Base-by-base conservation (phyloP, 2,797 vertebrate species). In the Myotis daubentonii region DNA sequence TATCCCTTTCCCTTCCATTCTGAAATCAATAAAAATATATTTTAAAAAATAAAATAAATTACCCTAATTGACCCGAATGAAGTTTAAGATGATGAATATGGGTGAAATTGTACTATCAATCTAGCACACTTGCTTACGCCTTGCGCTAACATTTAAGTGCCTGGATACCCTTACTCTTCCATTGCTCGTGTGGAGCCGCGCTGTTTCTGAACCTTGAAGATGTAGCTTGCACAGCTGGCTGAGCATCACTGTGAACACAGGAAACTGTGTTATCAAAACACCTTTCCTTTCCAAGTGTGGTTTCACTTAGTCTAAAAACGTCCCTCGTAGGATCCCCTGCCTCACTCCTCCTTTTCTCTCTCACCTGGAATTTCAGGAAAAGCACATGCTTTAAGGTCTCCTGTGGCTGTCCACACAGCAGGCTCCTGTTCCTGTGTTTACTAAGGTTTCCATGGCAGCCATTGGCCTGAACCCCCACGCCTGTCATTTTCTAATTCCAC, bases 181-280 rank as follows among this genome's bases (percentile, higher is more conserved):
- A 47, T 47, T 53, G 25, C 8, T 89, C 38, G 36, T 12, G 49
- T 78, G 66, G 41, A 83, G 60, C 23, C 92, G 60, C n/a, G 65
- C n/a, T 65, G 19, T 15, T 93, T 86, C 79, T 79, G 20, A 87
- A 87, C 17, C 71, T 93, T 68, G 78, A 93, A 94, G 53, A 84
- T 47, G 8, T 4, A 62, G 28, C 10, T 86, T 76, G 1, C 13
- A 72, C 36, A 93, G 28, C 28, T 80, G 8, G 12, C 8, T 82
- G 41, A 93, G 44, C 25, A 88, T n/a, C 8, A 25, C 20, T 22
- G 13, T 53, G 23, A 72, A 95, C 81, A 79, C 3, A 55, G 5
- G 13, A 68, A 76, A 91, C n/a, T 57, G 0, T 74, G 16, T 75
- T 79, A 62, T 41, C 47, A 33, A 89, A 92, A 74, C 5, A 23